Evolutionary conservation across 2,888 invertebrate species (phyloP), one percentile per base, ranked within the genome.

Genomic region (Orthosia incerta): DNA sequence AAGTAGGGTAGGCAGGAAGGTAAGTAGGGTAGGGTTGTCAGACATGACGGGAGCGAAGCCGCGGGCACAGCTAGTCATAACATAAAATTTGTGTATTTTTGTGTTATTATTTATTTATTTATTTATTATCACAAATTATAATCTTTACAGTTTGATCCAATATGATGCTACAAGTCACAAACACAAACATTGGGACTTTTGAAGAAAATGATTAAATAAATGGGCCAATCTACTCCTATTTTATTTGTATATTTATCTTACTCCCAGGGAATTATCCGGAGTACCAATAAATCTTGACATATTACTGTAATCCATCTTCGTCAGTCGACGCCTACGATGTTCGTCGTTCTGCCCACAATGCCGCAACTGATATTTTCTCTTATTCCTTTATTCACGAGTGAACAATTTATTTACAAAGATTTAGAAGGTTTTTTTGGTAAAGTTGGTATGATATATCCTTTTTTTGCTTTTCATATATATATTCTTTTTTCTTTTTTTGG

Each of bases 301-400:
- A 81, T 83, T 71, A 74, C 68, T 66, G 68, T 69, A 67, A 84
- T 84, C 76, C 70, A 67, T 84, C 84, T 86, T 83, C 80, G 79
- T 86, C 84, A 86, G 76, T 80, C 67, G 45, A 74, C 84, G 80
- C 80, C 84, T 80, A 86, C 80, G 57, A 74, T 51, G 60, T 67
- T 72, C 80, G 60, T 71, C 61, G 62, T 71, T 63, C 75, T 79
- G 39, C 74, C 83, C 70, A 81, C 83, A 71, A 79, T 74, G 71
- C 71, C 66, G 65, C 70, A 65, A 71, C 75, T 13, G 26, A 73
- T 80, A 70, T 74, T 75, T 66, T 74, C 59, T 76, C 51, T 80
- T 76, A 71, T 82, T 71, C 61, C 61, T 75, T 76, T 85, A 75
- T 74, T 59, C 64, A 67, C 62, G 45, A 73, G 60, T 63, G 46